These are phyloP conservation scores for Brachyopa scutellaris DNA, from an alignment of 2,888 invertebrate species.

Conservation along the genomic window DNA sequence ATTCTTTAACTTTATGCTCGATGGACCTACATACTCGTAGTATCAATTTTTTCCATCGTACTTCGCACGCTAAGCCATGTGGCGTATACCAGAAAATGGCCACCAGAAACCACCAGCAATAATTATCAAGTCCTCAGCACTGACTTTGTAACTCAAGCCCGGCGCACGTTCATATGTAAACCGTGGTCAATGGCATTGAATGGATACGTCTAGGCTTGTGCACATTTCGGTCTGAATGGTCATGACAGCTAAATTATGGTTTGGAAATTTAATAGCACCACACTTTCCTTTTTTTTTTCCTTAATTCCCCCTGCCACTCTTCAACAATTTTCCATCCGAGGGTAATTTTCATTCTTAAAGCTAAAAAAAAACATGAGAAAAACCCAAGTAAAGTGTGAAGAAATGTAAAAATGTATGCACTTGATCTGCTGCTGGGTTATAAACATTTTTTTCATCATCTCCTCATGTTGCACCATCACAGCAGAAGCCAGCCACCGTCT, in stretches of 20 bases:
- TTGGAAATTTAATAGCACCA: slow-evolving; percentile 56
- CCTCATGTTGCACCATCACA: slow-evolving; percentile 45
- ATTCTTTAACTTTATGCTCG: too few relatives aligned
- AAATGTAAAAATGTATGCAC: slow-evolving; percentile 63
- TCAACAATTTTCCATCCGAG: slow-evolving; percentile 6
- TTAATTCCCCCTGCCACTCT: background rate
- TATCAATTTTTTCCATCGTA: too few relatives aligned
- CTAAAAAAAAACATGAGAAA: background rate
- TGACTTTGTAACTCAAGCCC: background rate
- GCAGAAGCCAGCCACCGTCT: too few relatives aligned
- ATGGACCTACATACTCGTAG: too few relatives aligned
- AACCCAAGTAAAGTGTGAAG: slow-evolving; percentile 34
- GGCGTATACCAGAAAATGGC: too few relatives aligned
- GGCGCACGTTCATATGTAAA: too few relatives aligned
- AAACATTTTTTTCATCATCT: slow-evolving; percentile 55
- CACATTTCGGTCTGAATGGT: slow-evolving; percentile 7
- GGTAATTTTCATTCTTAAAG: slow-evolving; percentile 41
- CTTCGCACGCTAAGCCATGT: too few relatives aligned
- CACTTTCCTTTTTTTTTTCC: slow-evolving; percentile 53
- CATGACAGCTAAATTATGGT: slow-evolving; percentile 27
- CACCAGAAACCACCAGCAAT: background rate
- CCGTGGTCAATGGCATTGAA: background rate
- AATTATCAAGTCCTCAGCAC: background rate
- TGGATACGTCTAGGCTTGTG: background rate
- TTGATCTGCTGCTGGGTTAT: slow-evolving; percentile 56